phyloP scores from a whole-genome alignment of 2,888 invertebrate species.

The Acanthosepion lycidas region DNA sequence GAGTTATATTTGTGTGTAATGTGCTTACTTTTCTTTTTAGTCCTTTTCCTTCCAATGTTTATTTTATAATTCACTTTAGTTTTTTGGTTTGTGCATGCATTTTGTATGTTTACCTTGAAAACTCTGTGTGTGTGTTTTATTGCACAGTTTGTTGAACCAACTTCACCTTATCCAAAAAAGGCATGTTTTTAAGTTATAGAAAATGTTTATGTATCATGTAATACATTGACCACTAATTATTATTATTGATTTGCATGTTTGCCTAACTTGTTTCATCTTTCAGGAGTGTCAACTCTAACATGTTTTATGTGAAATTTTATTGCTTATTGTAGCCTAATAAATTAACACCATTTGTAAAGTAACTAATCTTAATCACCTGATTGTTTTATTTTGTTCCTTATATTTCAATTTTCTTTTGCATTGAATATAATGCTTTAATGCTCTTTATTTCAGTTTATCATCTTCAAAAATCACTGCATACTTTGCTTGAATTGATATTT shows the following conservation, averaged over 20 bases:
- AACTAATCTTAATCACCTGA: no score
- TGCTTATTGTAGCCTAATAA: no score
- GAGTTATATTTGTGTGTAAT: background rate
- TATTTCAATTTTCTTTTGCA: background rate
- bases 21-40: background rate
- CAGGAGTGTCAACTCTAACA: background rate
- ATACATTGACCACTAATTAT: no score
- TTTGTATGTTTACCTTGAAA: conserved; percentile 1
- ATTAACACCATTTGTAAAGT: no score
- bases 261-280: background rate
- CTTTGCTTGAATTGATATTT: background rate
- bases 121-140: background rate
- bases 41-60: background rate
- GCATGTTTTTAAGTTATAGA: background rate
- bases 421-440: no score
- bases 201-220: background rate
- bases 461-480: no score
- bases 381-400: no score
- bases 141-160: background rate
- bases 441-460: no score
- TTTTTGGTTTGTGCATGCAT: background rate
- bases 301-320: background rate
- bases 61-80: background rate
- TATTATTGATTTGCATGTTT: background rate
- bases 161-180: background rate